Evolutionary conservation across 2,888 invertebrate genomes (phyloP), one percentile per base, ranked within the genome.

Genomic region (Spilarctia lutea): DNA sequence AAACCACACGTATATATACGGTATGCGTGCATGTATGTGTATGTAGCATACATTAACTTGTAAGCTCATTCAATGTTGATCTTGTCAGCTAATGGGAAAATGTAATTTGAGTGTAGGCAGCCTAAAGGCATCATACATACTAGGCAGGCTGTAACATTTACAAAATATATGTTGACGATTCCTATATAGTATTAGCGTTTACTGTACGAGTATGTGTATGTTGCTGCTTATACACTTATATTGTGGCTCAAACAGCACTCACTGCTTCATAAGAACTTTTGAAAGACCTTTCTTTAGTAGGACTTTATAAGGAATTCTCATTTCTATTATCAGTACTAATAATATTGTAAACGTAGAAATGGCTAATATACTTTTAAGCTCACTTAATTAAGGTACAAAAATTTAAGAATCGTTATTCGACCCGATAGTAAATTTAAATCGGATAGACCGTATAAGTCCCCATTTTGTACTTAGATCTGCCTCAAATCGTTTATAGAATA

Each of bases 51-150:
- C 60, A 42, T 70, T 42, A 63, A 30, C 70, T 7, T 68, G 71
- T 68, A 48, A 35, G 39, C 42, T 68, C 48, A 63, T 68, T 39
- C 27, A 18, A 56, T 71, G 74, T 75, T 68, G 71, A 68, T 75
- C 75, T 75, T 75, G 71, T 75, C 71, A 68, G 68, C 71, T 75
- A 75, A 75, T 75, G 75, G 75, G 65, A 65, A 71, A 75, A 67
- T 75, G 75, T 71, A 68, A 75, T 75, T 75, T 71, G 65, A 68
- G 39, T 63, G 65, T 65, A 39, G 70, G 35, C 56, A 71, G 33
- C 70, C 39, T 27, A 16, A 39, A 60, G 20, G 33, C 18, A 33
- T 18, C 67, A 10, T 39, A 39, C 39, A 39, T 39, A 7, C 39
- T 39, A 39, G 39, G 11, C 42, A 48, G n/a, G 30, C 3, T 13